These are phyloP conservation scores for Dorcus parallelipipedus DNA, from an alignment of 2,888 invertebrate species.

Conservation along the genomic window DNA sequence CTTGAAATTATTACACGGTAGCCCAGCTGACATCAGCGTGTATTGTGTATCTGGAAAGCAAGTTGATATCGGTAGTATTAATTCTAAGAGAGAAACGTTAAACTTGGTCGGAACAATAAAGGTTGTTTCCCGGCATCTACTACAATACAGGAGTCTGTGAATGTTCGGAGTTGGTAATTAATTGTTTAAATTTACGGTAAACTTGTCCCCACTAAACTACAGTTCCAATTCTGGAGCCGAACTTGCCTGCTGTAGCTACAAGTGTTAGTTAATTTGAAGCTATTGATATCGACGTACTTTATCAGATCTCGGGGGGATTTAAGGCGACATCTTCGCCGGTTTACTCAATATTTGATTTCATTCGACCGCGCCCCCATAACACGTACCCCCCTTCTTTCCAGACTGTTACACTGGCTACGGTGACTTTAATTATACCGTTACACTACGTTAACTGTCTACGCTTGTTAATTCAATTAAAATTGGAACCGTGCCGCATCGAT, in stretches of 20 bases:
- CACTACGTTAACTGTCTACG: conserved; percentile 14
- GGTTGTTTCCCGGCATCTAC: conserved; percentile 25
- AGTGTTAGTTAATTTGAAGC: conserved; percentile 37
- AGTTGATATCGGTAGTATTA: conserved; percentile 32
- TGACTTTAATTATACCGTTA: conserved; percentile 14
- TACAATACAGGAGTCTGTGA: conserved; percentile 21
- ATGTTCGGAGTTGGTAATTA: conserved; percentile 39
- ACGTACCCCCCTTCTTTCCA: not conserved
- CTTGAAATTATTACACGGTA: too few relatives aligned
- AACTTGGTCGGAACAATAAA: conserved; percentile 34
- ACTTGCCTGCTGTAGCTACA: conserved; percentile 29
- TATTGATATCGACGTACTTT: conserved; percentile 31
- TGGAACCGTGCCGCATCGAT: not conserved
- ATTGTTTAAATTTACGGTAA: conserved; percentile 41
- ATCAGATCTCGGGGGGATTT: conserved; percentile 12
- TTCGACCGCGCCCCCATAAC: not conserved
- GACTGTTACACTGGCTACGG: not conserved
- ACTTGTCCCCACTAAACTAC: conserved; percentile 32
- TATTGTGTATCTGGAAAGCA: conserved; percentile 20
- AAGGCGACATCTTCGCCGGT: not conserved
- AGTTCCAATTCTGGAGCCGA: conserved; percentile 18
- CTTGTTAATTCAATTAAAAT: conserved; percentile 14
- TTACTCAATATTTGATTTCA: conserved; percentile 5
- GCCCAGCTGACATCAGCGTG: too few relatives aligned
- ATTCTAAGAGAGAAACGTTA: conserved; percentile 36